Conservation (phyloP, 2,113 vertebrate species). For the Tichodroma muraria region DNA sequence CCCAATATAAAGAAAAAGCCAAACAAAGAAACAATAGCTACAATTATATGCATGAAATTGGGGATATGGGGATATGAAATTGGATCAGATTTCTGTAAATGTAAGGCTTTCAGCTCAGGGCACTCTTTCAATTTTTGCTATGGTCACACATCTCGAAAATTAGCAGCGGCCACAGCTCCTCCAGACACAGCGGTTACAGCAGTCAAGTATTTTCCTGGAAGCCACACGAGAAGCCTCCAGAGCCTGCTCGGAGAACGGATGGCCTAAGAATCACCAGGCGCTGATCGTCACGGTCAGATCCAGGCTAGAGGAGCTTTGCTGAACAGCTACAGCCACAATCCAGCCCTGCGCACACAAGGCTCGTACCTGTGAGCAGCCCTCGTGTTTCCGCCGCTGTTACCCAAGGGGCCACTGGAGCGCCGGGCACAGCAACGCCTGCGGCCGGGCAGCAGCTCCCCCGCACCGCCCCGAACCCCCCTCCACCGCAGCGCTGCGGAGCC, state of each 20-base stretch:
- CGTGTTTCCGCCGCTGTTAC: rapidly evolving
- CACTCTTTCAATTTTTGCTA: background rate
- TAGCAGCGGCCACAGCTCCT: background rate
- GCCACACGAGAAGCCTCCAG: background rate
- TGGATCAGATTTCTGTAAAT: background rate
- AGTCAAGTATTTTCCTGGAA: background rate
- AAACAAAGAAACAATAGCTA: constrained; percentile 12
- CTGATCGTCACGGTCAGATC: rapidly evolving
- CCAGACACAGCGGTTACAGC: background rate
- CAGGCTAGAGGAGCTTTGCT: background rate
- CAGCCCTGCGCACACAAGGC: rapidly evolving
- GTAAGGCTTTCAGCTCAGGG: background rate
- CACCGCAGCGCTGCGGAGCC: rapidly evolving
- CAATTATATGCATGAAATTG: background rate
- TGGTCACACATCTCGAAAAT: background rate
- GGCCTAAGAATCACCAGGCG: background rate
- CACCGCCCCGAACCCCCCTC: background rate
- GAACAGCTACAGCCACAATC: background rate
- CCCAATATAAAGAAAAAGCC: background rate
- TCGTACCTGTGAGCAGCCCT: rapidly evolving
- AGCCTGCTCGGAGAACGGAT: background rate
- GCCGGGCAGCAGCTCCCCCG: background rate
- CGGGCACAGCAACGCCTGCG: rapidly evolving
- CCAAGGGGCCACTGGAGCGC: rapidly evolving
- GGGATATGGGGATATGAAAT: background rate